Evolutionary conservation across 1,140 invertebrate species (phyloP).

Genomic region (Sipha flava): DNA sequence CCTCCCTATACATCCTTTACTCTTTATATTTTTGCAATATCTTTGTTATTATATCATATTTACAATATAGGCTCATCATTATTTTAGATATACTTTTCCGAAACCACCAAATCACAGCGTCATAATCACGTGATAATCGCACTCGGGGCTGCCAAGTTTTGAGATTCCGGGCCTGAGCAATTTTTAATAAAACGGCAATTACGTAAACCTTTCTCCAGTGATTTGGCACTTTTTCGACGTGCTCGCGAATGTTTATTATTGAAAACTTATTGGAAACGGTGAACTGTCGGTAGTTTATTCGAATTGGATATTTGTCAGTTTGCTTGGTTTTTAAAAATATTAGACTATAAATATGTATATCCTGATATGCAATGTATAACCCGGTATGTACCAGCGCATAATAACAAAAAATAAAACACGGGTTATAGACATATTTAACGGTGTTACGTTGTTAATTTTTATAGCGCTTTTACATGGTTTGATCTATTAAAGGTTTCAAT

Average conservation of each 20-base stretch:
- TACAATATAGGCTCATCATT: not conserved
- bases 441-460: too few species aligned
- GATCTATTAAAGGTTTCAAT: too few species aligned
- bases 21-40: not conserved
- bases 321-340: too few species aligned
- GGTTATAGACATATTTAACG: too few species aligned
- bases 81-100: not conserved
- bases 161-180: not conserved
- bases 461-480: too few species aligned
- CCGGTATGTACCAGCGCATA: too few species aligned
- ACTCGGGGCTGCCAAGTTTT: not conserved
- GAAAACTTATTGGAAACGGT: not conserved
- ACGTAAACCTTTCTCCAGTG: not conserved
- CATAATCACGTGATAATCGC: too few species aligned
- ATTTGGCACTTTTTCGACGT: not conserved
- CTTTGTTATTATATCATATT: not conserved
- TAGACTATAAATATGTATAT: too few species aligned
- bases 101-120: too few species aligned
- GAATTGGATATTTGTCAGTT: not conserved
- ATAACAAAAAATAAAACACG: too few species aligned
- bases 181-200: conserved; percentile 18
- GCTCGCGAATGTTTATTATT: not conserved
- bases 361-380: too few species aligned
- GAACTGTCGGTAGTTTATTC: not conserved
- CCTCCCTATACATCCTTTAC: too few species aligned